A percentile compares a stretch with the other conserved stretches of the same genome.
These are phyloP conservation scores for Mareca penelope DNA, from an alignment of 2,797 vertebrate genomes.

Conservation along the genomic window DNA sequence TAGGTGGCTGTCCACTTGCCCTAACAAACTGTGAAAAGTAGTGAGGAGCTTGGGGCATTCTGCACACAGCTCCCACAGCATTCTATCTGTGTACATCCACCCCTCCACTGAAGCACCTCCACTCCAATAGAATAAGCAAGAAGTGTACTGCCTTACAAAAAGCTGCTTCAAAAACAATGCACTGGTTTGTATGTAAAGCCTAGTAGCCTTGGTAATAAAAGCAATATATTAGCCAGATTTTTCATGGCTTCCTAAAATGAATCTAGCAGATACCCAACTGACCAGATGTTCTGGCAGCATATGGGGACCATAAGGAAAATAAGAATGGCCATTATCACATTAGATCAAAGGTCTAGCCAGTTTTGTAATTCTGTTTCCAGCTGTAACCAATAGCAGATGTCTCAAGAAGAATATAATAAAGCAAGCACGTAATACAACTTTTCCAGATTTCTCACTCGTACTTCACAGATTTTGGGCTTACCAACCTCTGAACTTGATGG, in stretches of 20 bases:
- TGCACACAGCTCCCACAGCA: neutral
- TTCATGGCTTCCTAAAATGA: neutral
- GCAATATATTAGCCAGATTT: neutral
- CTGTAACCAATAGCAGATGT: conserved; percentile 5
- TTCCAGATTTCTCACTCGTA: neutral
- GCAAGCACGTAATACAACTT: neutral
- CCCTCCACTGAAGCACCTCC: neutral
- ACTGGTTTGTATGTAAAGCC: neutral
- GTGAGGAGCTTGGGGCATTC: neutral
- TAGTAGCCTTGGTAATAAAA: neutral
- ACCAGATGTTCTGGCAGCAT: neutral
- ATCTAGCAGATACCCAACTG: neutral
- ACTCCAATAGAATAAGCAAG: too few species aligned
- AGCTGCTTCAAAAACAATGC: neutral
- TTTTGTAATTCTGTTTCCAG: neutral
- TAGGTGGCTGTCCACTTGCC: neutral
- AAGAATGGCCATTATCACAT: neutral
- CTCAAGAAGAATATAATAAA: neutral
- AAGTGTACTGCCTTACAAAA: neutral
- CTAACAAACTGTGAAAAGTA: neutral
- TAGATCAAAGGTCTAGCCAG: neutral
- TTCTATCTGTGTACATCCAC: neutral
- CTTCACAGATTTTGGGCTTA: neutral
- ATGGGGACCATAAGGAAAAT: neutral
- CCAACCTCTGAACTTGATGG: neutral